These are phyloP conservation scores for Lampris megalopsis DNA, from an alignment of 2,113 vertebrate species.

Conservation along the genomic window DNA sequence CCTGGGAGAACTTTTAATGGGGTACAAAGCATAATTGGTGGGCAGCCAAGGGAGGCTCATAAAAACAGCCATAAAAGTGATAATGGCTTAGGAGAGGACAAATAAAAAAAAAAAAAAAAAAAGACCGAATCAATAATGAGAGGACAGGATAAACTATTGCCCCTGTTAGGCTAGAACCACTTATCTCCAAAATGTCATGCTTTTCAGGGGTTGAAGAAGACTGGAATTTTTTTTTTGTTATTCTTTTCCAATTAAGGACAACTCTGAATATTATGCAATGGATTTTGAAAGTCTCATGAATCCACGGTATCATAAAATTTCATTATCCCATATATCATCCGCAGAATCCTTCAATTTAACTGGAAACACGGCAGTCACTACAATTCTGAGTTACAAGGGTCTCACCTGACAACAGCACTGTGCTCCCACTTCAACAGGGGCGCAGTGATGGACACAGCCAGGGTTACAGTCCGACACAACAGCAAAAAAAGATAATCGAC, in stretches of 20 bases:
- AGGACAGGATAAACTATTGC: constrained; percentile 36
- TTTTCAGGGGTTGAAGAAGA: not conserved
- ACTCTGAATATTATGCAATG: too few species aligned
- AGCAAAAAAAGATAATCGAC: too few species aligned
- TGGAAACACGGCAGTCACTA: too few species aligned
- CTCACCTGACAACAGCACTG: too few species aligned
- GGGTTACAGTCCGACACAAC: too few species aligned
- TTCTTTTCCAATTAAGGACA: too few species aligned
- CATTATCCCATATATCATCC: not conserved
- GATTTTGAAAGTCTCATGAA: too few species aligned
- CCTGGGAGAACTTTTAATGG: constrained; percentile 60
- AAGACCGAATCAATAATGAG: constrained; percentile 63
- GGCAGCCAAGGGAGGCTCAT: constrained; percentile 60
- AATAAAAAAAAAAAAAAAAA: constrained; percentile 52
- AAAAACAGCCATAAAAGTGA: constrained; percentile 77
- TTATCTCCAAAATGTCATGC: constrained; percentile 10
- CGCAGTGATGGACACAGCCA: too few species aligned
- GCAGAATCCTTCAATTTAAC: not conserved
- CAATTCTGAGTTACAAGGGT: too few species aligned
- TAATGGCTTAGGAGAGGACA: constrained; percentile 67
- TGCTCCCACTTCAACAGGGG: too few species aligned
- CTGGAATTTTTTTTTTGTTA: not conserved
- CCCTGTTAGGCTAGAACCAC: not conserved
- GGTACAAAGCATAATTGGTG: constrained; percentile 69
- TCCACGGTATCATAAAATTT: too few species aligned